Base-by-base conservation (phyloP, 2,888 invertebrate species). In the Corythucha ciliata region DNA sequence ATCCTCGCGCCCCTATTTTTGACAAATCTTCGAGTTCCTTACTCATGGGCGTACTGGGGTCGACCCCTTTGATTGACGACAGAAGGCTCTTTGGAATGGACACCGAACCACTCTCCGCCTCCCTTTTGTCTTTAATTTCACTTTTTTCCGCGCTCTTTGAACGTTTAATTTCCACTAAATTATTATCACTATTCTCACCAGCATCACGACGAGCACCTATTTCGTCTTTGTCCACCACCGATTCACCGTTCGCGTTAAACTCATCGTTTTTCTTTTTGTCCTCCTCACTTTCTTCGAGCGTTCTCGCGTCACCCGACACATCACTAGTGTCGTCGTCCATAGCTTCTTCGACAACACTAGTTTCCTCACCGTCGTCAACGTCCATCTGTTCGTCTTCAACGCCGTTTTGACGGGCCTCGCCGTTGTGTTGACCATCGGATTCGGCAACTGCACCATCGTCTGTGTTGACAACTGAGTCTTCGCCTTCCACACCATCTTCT, bases 151-250 rank as follows among this genome's bases (percentile, higher is more conserved):
- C n/a, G n/a, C n/a, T n/a, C n/a, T n/a, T n/a, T n/a, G n/a, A n/a
- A n/a, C n/a, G n/a, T n/a, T n/a, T n/a, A n/a, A n/a, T n/a, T n/a
- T n/a, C n/a, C n/a, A n/a, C 29, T 29, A n/a, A 8, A 29, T 29
- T n/a, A 8, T 10, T n/a, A 29, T 29, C 29, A 29, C 29, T 29
- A 10, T 29, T 29, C 4, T 20, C 44, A 22, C 27, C 16, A n/a
- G 41, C 25, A 32, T 40, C 59, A 54, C 44, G 46, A 54, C 37
- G 48, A 46, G 32, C 42, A 24, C 58, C 58, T 14, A 42, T 53
- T 10, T 58, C 55, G 32, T 54, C 58, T 24, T 49, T 54, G 34
- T 60, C 58, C 21, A 52, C 51, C 20, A 56, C 57, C n/a, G 42
- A 45, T 36, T 51, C 52, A 26, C 48, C 55, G 3, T 45, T 50